phyloP scores from a whole-genome alignment of 1,140 invertebrate genomes.

The Glossosoma conforme region DNA sequence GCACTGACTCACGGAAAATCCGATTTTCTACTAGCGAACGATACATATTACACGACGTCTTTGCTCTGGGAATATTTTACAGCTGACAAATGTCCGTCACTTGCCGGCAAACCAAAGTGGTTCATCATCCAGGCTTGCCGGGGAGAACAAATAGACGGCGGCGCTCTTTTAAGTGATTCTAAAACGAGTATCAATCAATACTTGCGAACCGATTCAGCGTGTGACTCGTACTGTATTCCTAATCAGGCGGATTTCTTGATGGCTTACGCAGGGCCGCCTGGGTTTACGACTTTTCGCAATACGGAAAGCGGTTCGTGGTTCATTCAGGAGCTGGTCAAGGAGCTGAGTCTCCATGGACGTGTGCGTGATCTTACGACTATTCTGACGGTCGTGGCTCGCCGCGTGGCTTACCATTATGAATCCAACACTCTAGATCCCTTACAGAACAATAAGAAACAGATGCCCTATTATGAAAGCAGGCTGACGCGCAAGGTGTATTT shows the following conservation, averaged over 20 bases:
- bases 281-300: too few species aligned
- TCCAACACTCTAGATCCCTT: too few species aligned
- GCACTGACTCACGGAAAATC: slow-evolving; percentile 88
- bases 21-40: slow-evolving; percentile 80
- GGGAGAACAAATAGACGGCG: slow-evolving; percentile 65
- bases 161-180: slow-evolving; percentile 44
- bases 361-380: too few species aligned
- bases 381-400: too few species aligned
- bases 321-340: too few species aligned
- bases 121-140: slow-evolving; percentile 87
- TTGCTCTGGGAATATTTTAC: slow-evolving; percentile 80
- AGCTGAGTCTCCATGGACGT: too few species aligned
- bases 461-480: too few species aligned
- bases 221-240: slow-evolving; percentile 68
- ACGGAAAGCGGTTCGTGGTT: too few species aligned
- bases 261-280: too few species aligned
- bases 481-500: too few species aligned
- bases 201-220: slow-evolving; percentile 58
- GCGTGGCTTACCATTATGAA: too few species aligned
- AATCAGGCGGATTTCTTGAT: slow-evolving; percentile 83
- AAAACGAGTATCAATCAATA: not conserved
- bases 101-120: slow-evolving; percentile 91
- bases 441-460: too few species aligned
- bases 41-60: slow-evolving; percentile 78
- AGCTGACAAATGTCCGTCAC: slow-evolving; percentile 73